Percentiles rank a stretch among this genome's conserved stretches.
Evolutionary conservation across 2,797 vertebrate species (phyloP).

Genomic region (Microcaecilia unicolor): DNA sequence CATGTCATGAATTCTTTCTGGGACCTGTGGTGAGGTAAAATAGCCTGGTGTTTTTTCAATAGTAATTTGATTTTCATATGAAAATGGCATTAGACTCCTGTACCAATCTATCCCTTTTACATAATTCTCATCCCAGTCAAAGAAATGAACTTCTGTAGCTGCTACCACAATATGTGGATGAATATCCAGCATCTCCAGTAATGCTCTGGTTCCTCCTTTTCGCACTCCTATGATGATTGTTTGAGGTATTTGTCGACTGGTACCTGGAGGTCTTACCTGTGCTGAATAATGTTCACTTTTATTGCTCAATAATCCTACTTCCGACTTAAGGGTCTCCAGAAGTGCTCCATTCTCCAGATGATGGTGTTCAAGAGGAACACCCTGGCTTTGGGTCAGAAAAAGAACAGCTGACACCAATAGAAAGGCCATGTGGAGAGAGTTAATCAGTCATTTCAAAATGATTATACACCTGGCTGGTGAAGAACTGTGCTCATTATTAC

Average conservation of each 20-base stretch:
- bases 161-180: constrained; percentile 84
- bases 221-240: constrained; percentile 88
- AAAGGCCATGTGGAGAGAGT: constrained; percentile 66
- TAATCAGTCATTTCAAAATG: constrained; percentile 28
- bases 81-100: constrained; percentile 81
- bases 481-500: constrained; percentile 26
- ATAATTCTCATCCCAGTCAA: constrained; percentile 92
- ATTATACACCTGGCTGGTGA: constrained; percentile 19
- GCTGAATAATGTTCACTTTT: constrained; percentile 49
- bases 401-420: constrained; percentile 67
- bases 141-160: constrained; percentile 89
- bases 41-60: constrained; percentile 91
- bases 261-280: constrained; percentile 68
- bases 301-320: constrained; percentile 49
- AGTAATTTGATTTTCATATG: constrained; percentile 83
- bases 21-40: constrained; percentile 80
- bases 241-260: constrained; percentile 70
- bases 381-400: constrained; percentile 62
- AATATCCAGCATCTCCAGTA: constrained; percentile 88
- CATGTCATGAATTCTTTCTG: constrained; percentile 81
- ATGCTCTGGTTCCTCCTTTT: constrained; percentile 82
- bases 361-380: constrained; percentile 49
- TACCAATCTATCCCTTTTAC: constrained; percentile 86
- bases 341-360: constrained; percentile 44
- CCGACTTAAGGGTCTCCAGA: constrained; percentile 45